Evolutionary conservation across 2,797 vertebrate species (phyloP), one percentile per base, ranked within the genome.

Genomic region (Phyllotis vaccarum): DNA sequence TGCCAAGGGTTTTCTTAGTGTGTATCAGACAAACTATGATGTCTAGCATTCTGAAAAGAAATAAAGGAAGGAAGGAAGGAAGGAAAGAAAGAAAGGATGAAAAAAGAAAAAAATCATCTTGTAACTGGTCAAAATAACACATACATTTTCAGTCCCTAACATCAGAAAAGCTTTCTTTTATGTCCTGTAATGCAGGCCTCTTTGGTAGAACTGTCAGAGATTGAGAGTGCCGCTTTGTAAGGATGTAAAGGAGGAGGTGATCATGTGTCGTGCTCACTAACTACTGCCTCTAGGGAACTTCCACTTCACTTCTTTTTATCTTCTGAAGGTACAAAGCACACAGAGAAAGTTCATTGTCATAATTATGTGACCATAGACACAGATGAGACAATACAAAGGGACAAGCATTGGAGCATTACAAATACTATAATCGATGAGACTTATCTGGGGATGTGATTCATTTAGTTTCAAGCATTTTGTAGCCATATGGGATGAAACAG

Each of bases 221-320:
- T 29, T 22, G 31, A 92, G 76, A 14, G 2, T 8, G 56, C 14
- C 54, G 21, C 4, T 1, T 90, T 88, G 13, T 49, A 31, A 70
- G 14, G 12, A 52, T 58, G 1, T 13, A 91, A 40, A 82, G 46
- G 24, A 37, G 31, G 54, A 43, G 37, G 17, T 75, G 54, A 90
- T 89, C 46, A 64, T 70, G 27, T 96, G 80, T 94, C 86, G 80
- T 89, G n/a, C 90, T 95, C 90, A 74, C 74, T 80, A 90, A 92
- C 64, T 17, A 43, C 34, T 49, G 52, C 6, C 82, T 93, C 94
- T 86, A 68, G 1, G 82, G 49, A 37, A 83, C 93, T 95, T 97
- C 90, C 60, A 85, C 75, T 92, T 94, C 81, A 94, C 93, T 97
- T 94, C 96, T 96, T 96, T 95, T 90, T n/a, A 85, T 90, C 89